Evolutionary conservation across 2,797 vertebrate genomes (phyloP).

Genomic region (Ara ararauna): DNA sequence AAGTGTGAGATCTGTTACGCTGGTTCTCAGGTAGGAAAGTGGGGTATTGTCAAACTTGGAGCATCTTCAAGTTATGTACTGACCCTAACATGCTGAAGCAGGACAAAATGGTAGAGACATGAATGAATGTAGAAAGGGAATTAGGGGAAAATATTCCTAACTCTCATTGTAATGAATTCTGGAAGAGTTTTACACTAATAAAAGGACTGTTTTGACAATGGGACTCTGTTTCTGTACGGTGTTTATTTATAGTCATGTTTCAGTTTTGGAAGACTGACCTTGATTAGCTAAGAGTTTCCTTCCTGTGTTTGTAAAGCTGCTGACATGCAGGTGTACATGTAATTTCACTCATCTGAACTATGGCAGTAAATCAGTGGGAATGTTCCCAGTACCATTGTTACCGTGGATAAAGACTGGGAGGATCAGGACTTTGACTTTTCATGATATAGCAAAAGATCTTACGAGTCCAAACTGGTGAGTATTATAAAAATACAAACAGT

Average conservation of each 20-base stretch:
- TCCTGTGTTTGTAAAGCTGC: not conserved
- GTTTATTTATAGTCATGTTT: not conserved
- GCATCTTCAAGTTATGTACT: not conserved
- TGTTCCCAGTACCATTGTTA: not conserved
- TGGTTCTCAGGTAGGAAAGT: not conserved
- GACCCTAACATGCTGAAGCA: not conserved
- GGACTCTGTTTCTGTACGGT: not conserved
- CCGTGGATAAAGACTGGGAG: not conserved
- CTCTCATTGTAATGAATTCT: not conserved
- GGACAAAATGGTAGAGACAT: not conserved
- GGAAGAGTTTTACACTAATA: not conserved
- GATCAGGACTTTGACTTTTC: not conserved
- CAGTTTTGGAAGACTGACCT: not conserved
- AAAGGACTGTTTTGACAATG: not conserved
- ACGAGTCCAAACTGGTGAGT: not conserved
- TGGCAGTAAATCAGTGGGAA: not conserved
- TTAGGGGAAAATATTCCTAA: not conserved
- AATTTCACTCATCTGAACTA: not conserved
- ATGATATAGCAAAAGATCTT: not conserved
- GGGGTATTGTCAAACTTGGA: not conserved
- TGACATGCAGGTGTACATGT: not conserved
- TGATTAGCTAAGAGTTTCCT: not conserved
- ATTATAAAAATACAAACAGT: not conserved
- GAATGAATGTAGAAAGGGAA: not conserved
- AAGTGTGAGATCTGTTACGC: not conserved